These are phyloP conservation scores for Rhombomys opimus DNA, from an alignment of 2,113 vertebrate species.

Conservation along the genomic window DNA sequence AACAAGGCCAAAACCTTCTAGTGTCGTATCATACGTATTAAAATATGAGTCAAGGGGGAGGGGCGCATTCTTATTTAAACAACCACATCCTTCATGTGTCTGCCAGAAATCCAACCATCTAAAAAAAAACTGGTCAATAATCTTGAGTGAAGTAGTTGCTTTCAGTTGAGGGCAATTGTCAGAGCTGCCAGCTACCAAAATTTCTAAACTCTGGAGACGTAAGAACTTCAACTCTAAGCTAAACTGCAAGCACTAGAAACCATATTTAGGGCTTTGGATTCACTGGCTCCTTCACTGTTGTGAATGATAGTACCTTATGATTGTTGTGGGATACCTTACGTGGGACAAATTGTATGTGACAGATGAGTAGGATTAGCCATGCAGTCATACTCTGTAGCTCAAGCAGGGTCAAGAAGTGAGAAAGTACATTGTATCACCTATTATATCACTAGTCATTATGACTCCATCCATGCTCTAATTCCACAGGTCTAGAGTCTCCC, in stretches of 20 bases:
- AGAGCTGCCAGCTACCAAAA: not conserved
- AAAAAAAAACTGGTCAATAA: not conserved
- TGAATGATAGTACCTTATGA: not conserved
- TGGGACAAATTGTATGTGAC: not conserved
- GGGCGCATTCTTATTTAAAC: not conserved
- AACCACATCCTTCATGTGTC: not conserved
- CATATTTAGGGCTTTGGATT: not conserved
- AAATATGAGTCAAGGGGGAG: not conserved
- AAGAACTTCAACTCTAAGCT: not conserved
- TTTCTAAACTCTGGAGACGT: not conserved
- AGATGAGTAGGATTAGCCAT: not conserved
- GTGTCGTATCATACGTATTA: not conserved
- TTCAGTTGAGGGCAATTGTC: not conserved
- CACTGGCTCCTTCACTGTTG: not conserved
- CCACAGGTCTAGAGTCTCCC: not conserved
- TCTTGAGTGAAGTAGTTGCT: not conserved
- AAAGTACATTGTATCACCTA: not conserved
- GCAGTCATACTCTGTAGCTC: not conserved
- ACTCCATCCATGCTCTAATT: not conserved
- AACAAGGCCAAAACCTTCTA: not conserved
- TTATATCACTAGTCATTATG: not conserved
- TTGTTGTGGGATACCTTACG: not conserved
- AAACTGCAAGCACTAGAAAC: not conserved
- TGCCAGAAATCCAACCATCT: not conserved
- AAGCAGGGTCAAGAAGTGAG: not conserved